phyloP scores from a whole-genome alignment of 35 echinoderm and acorn worm genomes.

The Lytechinus variegatus region DNA sequence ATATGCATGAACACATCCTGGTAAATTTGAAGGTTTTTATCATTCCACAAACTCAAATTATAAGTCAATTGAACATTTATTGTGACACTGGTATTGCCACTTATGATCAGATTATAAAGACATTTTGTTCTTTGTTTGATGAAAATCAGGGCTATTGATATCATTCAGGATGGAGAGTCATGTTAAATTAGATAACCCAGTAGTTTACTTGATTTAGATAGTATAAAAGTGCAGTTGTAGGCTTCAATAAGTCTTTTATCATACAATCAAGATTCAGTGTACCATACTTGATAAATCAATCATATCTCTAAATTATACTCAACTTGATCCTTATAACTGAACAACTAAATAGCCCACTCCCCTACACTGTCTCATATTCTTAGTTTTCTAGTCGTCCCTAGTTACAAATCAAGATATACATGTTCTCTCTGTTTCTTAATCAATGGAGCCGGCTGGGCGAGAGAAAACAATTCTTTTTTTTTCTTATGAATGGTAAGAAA shows the following conservation, averaged over 20 bases:
- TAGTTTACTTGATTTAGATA: neutral
- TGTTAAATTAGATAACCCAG: neutral
- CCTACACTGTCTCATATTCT: neutral
- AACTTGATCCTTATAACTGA: neutral
- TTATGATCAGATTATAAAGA: neutral
- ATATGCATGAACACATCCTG: neutral
- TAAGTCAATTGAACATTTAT: neutral
- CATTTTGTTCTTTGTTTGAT: neutral
- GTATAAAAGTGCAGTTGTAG: neutral
- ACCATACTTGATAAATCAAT: neutral
- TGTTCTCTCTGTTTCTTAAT: neutral
- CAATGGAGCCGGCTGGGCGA: neutral
- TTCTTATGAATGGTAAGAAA: neutral
- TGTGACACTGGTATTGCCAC: neutral
- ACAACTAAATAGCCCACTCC: neutral
- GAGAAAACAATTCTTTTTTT: conserved; percentile 7
- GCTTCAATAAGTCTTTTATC: neutral
- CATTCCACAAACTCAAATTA: neutral
- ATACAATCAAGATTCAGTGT: neutral
- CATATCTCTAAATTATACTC: neutral
- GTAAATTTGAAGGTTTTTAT: neutral
- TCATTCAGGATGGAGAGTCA: neutral
- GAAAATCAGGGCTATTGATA: neutral
- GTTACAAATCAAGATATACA: neutral
- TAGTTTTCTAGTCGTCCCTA: neutral